These are phyloP conservation scores for Lasioglossum albipes DNA, from an alignment of 1,140 invertebrate genomes.

Conservation along the genomic window DNA sequence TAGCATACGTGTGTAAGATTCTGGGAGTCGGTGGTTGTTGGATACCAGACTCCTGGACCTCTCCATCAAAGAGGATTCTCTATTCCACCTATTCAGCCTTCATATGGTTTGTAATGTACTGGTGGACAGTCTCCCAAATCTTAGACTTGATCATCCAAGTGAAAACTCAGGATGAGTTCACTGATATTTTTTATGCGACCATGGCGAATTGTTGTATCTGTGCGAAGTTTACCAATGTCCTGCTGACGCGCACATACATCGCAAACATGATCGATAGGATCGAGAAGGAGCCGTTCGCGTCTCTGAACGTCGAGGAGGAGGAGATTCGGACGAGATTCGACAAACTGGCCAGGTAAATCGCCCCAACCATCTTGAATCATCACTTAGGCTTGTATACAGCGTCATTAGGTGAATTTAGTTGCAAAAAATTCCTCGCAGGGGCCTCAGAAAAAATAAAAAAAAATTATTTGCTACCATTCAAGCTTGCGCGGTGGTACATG, in stretches of 20 bases:
- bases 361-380: background rate
- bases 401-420: too few relatives aligned
- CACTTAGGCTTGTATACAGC: too few relatives aligned
- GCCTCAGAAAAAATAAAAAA: too few relatives aligned
- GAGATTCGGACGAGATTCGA: constrained; percentile 50
- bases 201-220: constrained; percentile 44
- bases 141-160: constrained; percentile 27
- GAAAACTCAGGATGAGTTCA: constrained; percentile 38
- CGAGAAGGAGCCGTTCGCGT: constrained; percentile 30
- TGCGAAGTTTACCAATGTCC: constrained; percentile 43
- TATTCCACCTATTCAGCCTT: constrained; percentile 16
- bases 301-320: constrained; percentile 34
- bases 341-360: constrained; percentile 39
- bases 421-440: too few relatives aligned
- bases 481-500: too few relatives aligned
- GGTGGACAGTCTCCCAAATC: background rate
- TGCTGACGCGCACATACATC: constrained; percentile 33
- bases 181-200: constrained; percentile 56
- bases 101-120: background rate
- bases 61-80: background rate
- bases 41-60: constrained; percentile 23
- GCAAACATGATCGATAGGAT: constrained; percentile 31
- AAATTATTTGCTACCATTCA: too few relatives aligned
- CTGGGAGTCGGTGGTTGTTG: constrained; percentile 28
- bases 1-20: constrained; percentile 16